Percentiles rank a stretch among this genome's conserved stretches.
These are phyloP conservation scores for Xyrauchen texanus DNA, from an alignment of 2,113 vertebrate genomes.

Conservation along the genomic window DNA sequence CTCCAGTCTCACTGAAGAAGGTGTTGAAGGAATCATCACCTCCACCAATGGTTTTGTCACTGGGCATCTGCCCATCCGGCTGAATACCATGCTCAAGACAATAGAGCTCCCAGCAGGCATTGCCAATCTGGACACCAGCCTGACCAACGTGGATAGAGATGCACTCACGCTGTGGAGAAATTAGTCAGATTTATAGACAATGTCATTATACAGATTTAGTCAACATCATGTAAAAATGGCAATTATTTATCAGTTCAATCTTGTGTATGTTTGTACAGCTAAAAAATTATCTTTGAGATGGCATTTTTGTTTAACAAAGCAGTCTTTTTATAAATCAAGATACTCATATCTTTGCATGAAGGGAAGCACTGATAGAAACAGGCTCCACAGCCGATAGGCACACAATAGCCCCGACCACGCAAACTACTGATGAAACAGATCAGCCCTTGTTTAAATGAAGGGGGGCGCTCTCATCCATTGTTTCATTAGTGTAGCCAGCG, in stretches of 20 bases:
- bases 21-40: slow-evolving; percentile 60
- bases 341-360: not conserved
- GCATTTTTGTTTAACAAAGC: not conserved
- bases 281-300: too few species aligned
- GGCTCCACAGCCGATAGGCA: not conserved
- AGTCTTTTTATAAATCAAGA: not conserved
- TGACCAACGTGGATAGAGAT: slow-evolving; percentile 60
- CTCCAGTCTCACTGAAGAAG: slow-evolving; percentile 61
- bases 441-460: not conserved
- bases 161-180: slow-evolving; percentile 54
- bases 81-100: slow-evolving; percentile 58
- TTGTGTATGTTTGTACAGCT: too few species aligned
- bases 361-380: not conserved
- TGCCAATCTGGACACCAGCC: slow-evolving; percentile 60
- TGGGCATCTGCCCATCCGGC: slow-evolving; percentile 58
- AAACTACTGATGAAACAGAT: slow-evolving; percentile 13
- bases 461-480: not conserved
- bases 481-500: not conserved
- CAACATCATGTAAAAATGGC: not conserved
- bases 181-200: not conserved
- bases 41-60: slow-evolving; percentile 49
- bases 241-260: not conserved
- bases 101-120: slow-evolving; percentile 60
- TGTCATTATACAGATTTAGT: not conserved
- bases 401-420: slow-evolving; percentile 4